These are phyloP conservation scores for Geodia barretti DNA, from an alignment of 37 sponge, comb jelly and placozoan species.

Conservation along the genomic window DNA sequence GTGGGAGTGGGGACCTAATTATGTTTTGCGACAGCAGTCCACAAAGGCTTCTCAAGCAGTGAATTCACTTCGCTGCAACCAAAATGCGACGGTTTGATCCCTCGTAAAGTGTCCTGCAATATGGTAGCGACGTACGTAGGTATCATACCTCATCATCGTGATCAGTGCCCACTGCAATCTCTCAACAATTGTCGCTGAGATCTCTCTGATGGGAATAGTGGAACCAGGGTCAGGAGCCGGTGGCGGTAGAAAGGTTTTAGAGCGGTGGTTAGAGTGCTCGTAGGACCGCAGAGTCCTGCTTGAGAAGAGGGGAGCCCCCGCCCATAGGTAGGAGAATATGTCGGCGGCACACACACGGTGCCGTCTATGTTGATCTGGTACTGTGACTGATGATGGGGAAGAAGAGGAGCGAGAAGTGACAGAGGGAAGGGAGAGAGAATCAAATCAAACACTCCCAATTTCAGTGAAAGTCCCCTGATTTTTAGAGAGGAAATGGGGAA, in stretches of 20 bases:
- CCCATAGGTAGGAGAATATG: slow-evolving; percentile 89
- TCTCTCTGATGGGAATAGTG: slow-evolving; percentile 93
- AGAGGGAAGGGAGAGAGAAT: too few species aligned
- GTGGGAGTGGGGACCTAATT: too few species aligned
- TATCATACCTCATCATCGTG: slow-evolving; percentile 75
- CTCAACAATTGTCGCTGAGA: slow-evolving; percentile 86
- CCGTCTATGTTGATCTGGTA: slow-evolving; percentile 97
- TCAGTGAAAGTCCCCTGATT: too few species aligned
- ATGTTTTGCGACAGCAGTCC: too few species aligned
- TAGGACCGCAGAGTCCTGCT: slow-evolving; percentile 95
- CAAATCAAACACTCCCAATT: too few species aligned
- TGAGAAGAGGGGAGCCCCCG: slow-evolving; percentile 88
- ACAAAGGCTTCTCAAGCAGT: too few species aligned
- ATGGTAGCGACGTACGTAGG: neutral
- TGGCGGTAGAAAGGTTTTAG: slow-evolving; percentile 88
- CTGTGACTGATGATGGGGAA: too few species aligned
- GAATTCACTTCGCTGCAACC: too few species aligned
- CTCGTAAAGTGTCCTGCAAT: neutral
- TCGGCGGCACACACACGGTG: slow-evolving; percentile 97
- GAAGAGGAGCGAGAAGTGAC: too few species aligned
- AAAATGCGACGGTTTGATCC: too few species aligned
- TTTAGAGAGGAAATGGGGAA: too few species aligned
- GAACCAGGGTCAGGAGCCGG: slow-evolving; percentile 81
- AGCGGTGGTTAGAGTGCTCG: slow-evolving; percentile 91
- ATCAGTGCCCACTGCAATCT: slow-evolving; percentile 83